These are phyloP conservation scores for Ricordea florida DNA, from an alignment of 92 coral and sea anemone genomes.

Conservation along the genomic window DNA sequence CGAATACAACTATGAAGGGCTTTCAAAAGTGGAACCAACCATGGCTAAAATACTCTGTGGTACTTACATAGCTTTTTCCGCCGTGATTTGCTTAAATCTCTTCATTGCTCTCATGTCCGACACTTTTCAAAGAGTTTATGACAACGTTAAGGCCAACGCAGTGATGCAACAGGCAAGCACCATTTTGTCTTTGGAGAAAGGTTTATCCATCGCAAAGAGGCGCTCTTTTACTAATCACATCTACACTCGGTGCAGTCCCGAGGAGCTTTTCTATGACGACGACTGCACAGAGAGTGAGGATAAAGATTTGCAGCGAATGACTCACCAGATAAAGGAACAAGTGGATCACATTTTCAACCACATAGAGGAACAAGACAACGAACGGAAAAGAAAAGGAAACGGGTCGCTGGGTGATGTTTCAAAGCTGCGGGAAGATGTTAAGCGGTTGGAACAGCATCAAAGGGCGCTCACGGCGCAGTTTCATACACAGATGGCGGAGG, in stretches of 20 bases:
- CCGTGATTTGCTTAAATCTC: constrained; percentile 83
- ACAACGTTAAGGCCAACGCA: constrained; percentile 94
- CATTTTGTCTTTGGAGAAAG: constrained; percentile 75
- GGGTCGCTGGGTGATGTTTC: constrained; percentile 33
- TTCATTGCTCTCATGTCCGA: constrained; percentile 98
- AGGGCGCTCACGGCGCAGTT: constrained; percentile 63
- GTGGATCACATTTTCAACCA: constrained; percentile 63
- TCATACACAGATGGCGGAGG: constrained; percentile 76
- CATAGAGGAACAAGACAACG: constrained; percentile 35
- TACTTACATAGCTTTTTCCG: constrained; percentile 95
- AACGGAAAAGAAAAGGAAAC: constrained; percentile 15
- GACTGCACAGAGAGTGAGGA: constrained; percentile 77
- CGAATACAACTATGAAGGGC: constrained; percentile 82
- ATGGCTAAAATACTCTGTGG: constrained; percentile 97
- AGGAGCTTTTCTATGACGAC: constrained; percentile 87
- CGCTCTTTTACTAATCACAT: constrained; percentile 75
- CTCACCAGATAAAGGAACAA: constrained; percentile 90
- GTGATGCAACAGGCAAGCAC: constrained; percentile 96
- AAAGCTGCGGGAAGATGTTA: constrained; percentile 54
- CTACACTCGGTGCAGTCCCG: constrained; percentile 86
- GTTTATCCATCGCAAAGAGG: constrained; percentile 58
- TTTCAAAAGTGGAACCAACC: constrained; percentile 76
- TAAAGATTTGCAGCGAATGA: constrained; percentile 81
- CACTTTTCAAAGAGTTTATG: constrained; percentile 96
- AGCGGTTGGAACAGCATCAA: constrained; percentile 72